Evolutionary conservation across 2,888 invertebrate genomes (phyloP), one percentile per base, ranked within the genome.

Genomic region (Icerya purchasi): DNA sequence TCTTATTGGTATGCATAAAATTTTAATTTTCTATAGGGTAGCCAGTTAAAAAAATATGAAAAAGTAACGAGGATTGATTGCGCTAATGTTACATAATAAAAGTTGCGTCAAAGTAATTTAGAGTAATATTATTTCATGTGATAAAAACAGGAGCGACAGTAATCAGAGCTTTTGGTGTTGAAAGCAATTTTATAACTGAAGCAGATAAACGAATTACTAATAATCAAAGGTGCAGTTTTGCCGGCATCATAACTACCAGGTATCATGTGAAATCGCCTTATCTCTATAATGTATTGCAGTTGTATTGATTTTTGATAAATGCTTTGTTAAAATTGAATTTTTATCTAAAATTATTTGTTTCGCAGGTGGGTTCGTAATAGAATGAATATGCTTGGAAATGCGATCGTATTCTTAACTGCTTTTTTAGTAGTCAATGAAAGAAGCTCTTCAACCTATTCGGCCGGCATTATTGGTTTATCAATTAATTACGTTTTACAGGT

Each of bases 311-410:
- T n/a, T n/a, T n/a, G n/a, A n/a, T n/a, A n/a, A n/a, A n/a, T n/a
- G n/a, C n/a, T n/a, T n/a, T n/a, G n/a, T n/a, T n/a, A n/a, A n/a
- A n/a, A n/a, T n/a, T n/a, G n/a, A n/a, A n/a, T n/a, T n/a, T n/a
- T n/a, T n/a, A n/a, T n/a, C n/a, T n/a, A n/a, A n/a, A n/a, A n/a
- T n/a, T n/a, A n/a, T n/a, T n/a, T n/a, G 10, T 14, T 49, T 14
- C 62, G 18, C 61, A 83, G 92, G 68, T 97, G 97, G 97, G 75
- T 98, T 66, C 91, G 93, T 1, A 79, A 98, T 50, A 79, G 97
- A 36, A 75, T 98, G 62, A 97, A 98, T 75, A 89, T 92, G 82
- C 85, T 97, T 62, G 97, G 97, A 65, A 97, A 94, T 74, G 75
- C 87, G 63, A 89, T 97, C 65, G 93, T 96, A 65, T 83, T 98